Evolutionary conservation across 1,140 invertebrate genomes (phyloP).

Genomic region (Drosophila aff.): DNA sequence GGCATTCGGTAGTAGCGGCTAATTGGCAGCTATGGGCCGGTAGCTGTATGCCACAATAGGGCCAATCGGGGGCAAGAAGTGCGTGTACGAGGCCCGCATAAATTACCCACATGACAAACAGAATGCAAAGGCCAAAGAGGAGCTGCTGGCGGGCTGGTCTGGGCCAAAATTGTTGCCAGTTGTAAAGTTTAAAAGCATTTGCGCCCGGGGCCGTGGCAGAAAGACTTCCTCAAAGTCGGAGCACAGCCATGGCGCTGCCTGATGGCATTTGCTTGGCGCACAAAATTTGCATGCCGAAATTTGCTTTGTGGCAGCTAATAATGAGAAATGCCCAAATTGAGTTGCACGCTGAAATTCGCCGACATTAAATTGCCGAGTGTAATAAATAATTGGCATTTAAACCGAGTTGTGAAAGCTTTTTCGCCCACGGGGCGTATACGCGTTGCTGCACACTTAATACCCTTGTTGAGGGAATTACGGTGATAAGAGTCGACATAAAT

Average conservation of each 20-base stretch:
- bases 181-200: slow-evolving; percentile 62
- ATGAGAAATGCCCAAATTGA: slow-evolving; percentile 70
- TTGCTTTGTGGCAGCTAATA: slow-evolving; percentile 73
- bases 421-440: slow-evolving; percentile 37
- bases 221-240: slow-evolving; percentile 5
- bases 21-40: slow-evolving; percentile 1
- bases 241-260: slow-evolving; percentile 5
- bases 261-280: slow-evolving; percentile 44
- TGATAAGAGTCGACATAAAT: background rate
- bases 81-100: slow-evolving; percentile 41
- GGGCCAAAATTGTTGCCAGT: slow-evolving; percentile 38
- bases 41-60: slow-evolving; percentile 27
- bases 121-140: slow-evolving; percentile 33
- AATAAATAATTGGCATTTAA: slow-evolving; percentile 81
- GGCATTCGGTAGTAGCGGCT: slow-evolving; percentile 3
- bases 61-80: slow-evolving; percentile 55
- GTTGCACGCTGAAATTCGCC: slow-evolving; percentile 65
- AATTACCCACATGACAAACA: slow-evolving; percentile 73
- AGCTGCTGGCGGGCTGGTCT: background rate
- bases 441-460: slow-evolving; percentile 28
- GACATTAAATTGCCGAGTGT: slow-evolving; percentile 62
- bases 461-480: slow-evolving; percentile 5
- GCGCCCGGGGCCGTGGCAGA: slow-evolving; percentile 14
- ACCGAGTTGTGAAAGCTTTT: slow-evolving; percentile 60
- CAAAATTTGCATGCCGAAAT: slow-evolving; percentile 59